A percentile compares a stretch with the other conserved stretches of the same genome.
These are phyloP conservation scores for Heteromyza rotundicornis DNA, from an alignment of 2,888 invertebrate species.

Conservation along the genomic window DNA sequence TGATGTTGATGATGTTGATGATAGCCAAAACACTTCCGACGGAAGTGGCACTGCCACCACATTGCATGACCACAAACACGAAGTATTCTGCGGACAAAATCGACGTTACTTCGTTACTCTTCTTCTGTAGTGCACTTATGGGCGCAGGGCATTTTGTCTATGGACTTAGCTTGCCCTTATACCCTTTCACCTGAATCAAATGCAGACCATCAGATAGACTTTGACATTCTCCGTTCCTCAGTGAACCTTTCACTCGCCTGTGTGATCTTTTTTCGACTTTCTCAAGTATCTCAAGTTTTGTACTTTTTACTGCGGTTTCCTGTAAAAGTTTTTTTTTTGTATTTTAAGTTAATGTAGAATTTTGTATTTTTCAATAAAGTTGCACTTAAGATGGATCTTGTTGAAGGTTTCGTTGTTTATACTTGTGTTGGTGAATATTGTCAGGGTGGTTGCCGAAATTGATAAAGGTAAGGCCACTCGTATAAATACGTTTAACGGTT, in stretches of 20 bases:
- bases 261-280: slow-evolving; percentile 12
- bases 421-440: no score
- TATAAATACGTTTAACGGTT: no score
- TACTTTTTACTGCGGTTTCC: slow-evolving; percentile 6
- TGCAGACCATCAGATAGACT: neutral
- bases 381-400: neutral
- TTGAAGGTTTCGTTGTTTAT: no score
- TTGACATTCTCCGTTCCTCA: no score
- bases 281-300: slow-evolving; percentile 1
- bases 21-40: no score
- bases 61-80: neutral
- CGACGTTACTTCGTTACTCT: neutral
- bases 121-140: no score
- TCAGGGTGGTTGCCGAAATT: no score
- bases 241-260: slow-evolving; percentile 7
- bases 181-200: no score
- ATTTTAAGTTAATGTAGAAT: slow-evolving; percentile 18
- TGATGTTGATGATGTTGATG: no score
- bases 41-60: neutral
- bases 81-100: neutral
- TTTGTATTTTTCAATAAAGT: slow-evolving; percentile 1
- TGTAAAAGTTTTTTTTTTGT: slow-evolving; percentile 1
- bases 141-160: no score
- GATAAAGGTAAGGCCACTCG: no score
- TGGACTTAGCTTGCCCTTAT: no score